These are phyloP conservation scores for Aurelia aurita complex sp. Pacific DNA, from an alignment of 30 jellyfish, hydroid and myxozoan genomes.

Conservation along the genomic window DNA sequence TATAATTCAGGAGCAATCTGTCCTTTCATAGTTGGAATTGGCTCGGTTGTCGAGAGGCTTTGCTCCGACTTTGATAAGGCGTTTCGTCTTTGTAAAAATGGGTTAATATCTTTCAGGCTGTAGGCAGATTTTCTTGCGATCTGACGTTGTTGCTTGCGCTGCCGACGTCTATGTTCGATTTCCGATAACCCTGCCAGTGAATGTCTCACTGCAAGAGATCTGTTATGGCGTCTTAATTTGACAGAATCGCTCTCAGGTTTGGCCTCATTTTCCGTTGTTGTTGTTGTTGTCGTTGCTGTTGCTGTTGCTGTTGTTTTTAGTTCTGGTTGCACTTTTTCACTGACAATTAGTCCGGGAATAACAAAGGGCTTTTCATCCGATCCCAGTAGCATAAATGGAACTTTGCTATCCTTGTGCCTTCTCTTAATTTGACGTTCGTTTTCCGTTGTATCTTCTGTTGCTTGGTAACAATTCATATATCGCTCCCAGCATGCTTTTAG, in stretches of 20 bases:
- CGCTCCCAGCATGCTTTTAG: constrained; percentile 9
- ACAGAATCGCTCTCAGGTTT: background rate
- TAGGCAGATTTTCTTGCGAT: background rate
- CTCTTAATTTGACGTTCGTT: constrained; percentile 3
- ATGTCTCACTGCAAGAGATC: background rate
- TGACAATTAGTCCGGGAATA: constrained; percentile 36
- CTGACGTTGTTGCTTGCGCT: background rate
- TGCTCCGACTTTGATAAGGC: constrained; percentile 42
- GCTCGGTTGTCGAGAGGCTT: background rate
- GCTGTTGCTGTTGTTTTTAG: background rate
- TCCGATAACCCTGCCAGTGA: background rate
- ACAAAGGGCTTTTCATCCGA: constrained; percentile 29
- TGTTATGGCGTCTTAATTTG: background rate
- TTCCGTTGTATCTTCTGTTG: constrained; percentile 12
- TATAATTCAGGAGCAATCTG: constrained; percentile 29
- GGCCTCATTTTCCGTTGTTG: background rate
- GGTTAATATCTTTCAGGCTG: constrained; percentile 18
- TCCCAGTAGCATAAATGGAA: constrained; percentile 46
- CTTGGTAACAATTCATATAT: constrained; percentile 6
- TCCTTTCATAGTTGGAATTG: background rate
- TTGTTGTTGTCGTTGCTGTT: background rate
- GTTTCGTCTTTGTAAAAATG: constrained; percentile 35
- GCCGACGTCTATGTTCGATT: background rate
- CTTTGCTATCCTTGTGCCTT: constrained; percentile 1
- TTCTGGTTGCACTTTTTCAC: constrained; percentile 45